Evolutionary conservation across 1,140 invertebrate genomes (phyloP).

Genomic region (Drosophila nannoptera): DNA sequence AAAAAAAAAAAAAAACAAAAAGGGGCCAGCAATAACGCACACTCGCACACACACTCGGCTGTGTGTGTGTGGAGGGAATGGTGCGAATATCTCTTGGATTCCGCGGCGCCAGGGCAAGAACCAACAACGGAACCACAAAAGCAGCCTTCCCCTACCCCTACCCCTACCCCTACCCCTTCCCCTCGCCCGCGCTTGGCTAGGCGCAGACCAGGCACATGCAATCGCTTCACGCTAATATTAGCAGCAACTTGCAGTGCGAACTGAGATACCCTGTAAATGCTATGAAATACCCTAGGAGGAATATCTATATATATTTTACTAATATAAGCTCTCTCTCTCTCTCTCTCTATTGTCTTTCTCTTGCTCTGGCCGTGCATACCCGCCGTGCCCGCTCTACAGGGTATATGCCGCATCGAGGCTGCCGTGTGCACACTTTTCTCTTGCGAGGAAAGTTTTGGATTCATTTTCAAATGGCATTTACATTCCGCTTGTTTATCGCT

Average conservation of each 20-base stretch:
- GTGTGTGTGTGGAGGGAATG: slow-evolving; percentile 8
- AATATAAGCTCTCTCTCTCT: not conserved
- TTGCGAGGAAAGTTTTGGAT: slow-evolving; percentile 44
- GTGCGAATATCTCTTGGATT: slow-evolving; percentile 47
- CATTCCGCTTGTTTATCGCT: slow-evolving; percentile 19
- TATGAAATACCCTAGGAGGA: slow-evolving; percentile 5
- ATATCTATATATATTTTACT: not conserved
- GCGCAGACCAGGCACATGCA: slow-evolving; percentile 27
- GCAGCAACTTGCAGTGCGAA: slow-evolving; percentile 39
- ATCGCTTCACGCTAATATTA: slow-evolving; percentile 51
- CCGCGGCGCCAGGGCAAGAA: slow-evolving; percentile 29
- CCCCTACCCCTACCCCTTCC: not conserved
- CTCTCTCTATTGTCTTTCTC: not conserved
- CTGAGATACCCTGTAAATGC: slow-evolving; percentile 11
- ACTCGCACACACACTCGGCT: not conserved
- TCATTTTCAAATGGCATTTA: slow-evolving; percentile 30
- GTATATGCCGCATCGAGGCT: slow-evolving; percentile 24
- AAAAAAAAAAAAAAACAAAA: slow-evolving; percentile 25
- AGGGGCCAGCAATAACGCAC: slow-evolving; percentile 8
- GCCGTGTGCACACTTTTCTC: slow-evolving; percentile 24
- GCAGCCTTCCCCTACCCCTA: slow-evolving; percentile 3
- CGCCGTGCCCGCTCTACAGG: not conserved
- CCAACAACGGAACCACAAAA: slow-evolving; percentile 17
- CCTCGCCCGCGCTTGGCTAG: not conserved
- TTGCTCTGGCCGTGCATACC: no score